Percentiles rank a stretch among this genome's conserved stretches.
These are phyloP conservation scores for Labeo rohita DNA, from an alignment of 2,113 vertebrate genomes.

Conservation along the genomic window DNA sequence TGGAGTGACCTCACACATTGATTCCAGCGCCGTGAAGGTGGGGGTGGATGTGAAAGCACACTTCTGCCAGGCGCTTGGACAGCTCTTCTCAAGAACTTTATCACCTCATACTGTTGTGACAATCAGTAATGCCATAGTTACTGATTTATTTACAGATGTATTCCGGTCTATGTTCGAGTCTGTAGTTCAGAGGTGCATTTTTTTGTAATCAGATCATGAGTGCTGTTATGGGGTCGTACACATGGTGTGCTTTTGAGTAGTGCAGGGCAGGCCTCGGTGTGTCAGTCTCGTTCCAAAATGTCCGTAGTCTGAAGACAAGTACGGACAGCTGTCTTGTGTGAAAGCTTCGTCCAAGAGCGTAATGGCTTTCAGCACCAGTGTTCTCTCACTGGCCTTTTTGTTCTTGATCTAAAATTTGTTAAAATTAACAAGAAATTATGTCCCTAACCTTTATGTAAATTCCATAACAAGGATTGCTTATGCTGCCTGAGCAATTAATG, in stretches of 20 bases:
- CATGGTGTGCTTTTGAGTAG: constrained; percentile 27
- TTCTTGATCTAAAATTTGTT: background rate
- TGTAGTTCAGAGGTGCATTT: background rate
- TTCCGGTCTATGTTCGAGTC: background rate
- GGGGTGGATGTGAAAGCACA: constrained; percentile 23
- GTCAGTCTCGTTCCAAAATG: constrained; percentile 35
- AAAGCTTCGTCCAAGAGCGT: constrained; percentile 1
- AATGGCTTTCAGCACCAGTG: constrained; percentile 19
- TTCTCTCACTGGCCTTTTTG: background rate
- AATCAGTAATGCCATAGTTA: background rate
- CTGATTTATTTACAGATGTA: background rate
- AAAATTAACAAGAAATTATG: background rate
- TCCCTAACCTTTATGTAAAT: background rate
- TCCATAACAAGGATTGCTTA: background rate
- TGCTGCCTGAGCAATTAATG: background rate
- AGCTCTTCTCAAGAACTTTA: background rate
- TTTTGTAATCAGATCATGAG: background rate
- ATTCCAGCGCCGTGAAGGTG: background rate
- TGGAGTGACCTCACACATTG: constrained; percentile 31
- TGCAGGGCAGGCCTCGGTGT: background rate
- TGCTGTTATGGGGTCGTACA: constrained; percentile 1
- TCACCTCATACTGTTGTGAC: background rate
- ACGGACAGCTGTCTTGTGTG: constrained; percentile 48
- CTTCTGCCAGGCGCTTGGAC: background rate
- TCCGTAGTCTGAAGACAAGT: constrained; percentile 43